Percentiles rank a stretch among this genome's conserved stretches.
These are phyloP conservation scores for Carollia perspicillata DNA, from an alignment of 2,113 vertebrate species.

Conservation along the genomic window DNA sequence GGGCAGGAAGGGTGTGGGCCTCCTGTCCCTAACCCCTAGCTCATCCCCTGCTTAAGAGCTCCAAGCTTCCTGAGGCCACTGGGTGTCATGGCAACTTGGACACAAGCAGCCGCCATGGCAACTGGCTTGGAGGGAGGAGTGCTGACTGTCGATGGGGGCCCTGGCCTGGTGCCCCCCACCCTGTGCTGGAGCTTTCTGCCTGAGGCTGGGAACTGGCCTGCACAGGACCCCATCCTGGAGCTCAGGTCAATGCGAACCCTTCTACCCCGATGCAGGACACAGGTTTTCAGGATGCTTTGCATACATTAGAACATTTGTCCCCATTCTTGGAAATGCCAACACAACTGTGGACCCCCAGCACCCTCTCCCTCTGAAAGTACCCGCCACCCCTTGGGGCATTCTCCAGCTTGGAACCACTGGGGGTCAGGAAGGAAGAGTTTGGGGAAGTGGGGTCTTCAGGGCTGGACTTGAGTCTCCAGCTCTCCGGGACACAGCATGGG, in stretches of 20 bases:
- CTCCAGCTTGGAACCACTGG: not conserved
- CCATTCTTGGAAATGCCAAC: not conserved
- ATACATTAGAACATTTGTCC: not conserved
- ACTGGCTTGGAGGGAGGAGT: conserved; percentile 48
- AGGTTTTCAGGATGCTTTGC: too few species aligned
- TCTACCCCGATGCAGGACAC: too few species aligned
- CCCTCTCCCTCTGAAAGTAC: not conserved
- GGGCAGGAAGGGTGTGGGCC: not conserved
- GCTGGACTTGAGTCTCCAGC: not conserved
- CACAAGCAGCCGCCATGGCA: conserved; percentile 55
- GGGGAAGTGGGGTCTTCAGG: not conserved
- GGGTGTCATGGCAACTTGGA: conserved; percentile 46
- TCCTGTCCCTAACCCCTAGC: not conserved
- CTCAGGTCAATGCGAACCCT: rapidly evolving
- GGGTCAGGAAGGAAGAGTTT: not conserved
- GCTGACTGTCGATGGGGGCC: conserved; percentile 30
- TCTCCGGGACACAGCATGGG: not conserved
- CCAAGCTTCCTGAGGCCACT: conserved; percentile 23
- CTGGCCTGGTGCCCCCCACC: not conserved
- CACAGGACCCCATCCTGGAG: not conserved
- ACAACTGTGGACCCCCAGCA: not conserved
- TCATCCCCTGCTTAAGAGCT: not conserved
- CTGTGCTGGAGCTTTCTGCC: not conserved
- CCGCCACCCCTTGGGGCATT: not conserved
- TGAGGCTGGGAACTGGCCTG: not conserved